phyloP scores from a whole-genome alignment of 1,140 invertebrate genomes.

The Anoplolepis gracilipes region DNA sequence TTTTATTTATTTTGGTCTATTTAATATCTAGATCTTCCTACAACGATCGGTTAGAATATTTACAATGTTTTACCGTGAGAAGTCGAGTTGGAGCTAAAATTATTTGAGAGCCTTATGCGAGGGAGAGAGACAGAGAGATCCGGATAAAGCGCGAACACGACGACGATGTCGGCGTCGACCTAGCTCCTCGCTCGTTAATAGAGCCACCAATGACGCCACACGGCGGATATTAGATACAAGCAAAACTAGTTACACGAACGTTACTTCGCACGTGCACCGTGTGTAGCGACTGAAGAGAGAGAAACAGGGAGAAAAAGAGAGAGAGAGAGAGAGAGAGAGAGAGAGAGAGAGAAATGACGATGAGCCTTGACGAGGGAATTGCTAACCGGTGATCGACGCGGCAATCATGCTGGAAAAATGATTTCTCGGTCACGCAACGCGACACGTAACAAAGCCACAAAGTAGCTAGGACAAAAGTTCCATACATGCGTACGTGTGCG shows the following conservation, averaged over 20 bases:
- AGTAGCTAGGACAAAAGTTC: constrained; percentile 30
- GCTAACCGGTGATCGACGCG: constrained; percentile 54
- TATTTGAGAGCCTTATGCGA: neutral
- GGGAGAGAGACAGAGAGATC: constrained; percentile 1
- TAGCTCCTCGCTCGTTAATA: constrained; percentile 51
- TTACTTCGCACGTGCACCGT: constrained; percentile 58
- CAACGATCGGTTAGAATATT: neutral
- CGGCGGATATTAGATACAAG: constrained; percentile 59
- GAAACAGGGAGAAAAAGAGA: constrained; percentile 8
- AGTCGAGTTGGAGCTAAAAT: neutral
- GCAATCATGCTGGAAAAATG: constrained; percentile 54
- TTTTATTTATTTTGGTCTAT: neutral
- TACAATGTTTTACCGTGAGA: neutral
- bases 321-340: constrained; percentile 15
- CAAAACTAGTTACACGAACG: constrained; percentile 59
- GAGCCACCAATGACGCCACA: constrained; percentile 56
- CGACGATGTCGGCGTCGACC: constrained; percentile 46
- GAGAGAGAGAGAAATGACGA: constrained; percentile 43
- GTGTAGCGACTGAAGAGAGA: constrained; percentile 58
- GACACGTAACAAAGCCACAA: constrained; percentile 47
- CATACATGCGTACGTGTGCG: too few species aligned
- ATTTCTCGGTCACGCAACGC: constrained; percentile 55
- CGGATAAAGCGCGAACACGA: constrained; percentile 45
- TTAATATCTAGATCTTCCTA: neutral
- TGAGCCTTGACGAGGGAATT: constrained; percentile 57